Evolutionary conservation across 1,140 invertebrate species (phyloP), one percentile per base, ranked within the genome.

Genomic region (Drosophila funebris): DNA sequence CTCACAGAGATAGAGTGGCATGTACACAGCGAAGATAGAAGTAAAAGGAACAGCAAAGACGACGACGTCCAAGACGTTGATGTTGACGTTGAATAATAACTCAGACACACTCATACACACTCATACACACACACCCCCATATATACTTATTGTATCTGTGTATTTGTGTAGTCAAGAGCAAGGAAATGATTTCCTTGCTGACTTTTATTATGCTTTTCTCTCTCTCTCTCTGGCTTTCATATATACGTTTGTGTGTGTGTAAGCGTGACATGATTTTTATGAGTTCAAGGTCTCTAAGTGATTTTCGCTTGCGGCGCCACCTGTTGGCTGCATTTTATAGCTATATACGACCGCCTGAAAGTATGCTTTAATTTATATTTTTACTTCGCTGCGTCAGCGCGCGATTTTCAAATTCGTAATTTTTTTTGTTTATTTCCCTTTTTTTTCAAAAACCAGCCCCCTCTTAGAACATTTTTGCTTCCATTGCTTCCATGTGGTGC

Each of bases 281-380:
- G 88, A 78, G 88, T 90, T 90, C 88, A 90, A 90, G 88, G 88
- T 90, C 88, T 90, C 73, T 70, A 71, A 62, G 68, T 73, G 27
- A 73, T 81, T 73, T 20, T 27, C 39, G 67, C 60, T 52, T 27
- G 33, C 33, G 27, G 44, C 75, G 78, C 83, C 72, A 87, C 83
- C 83, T 87, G 83, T 83, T 87, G 83, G 46, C 61, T 18, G 29
- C 43, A n/a, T 54, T 62, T 78, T 58, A 41, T 75, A 57, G 43
- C 60, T 44, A 14, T 18, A 29, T 3, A 20, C 44, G 8, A 3
- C 5, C 5, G 52, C 75, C 54, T 22, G 9, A 37, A 71, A 46
- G 50, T 66, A 72, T 63, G 74, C 78, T 72, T 77, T 75, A 81
- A 81, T 67, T 63, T 72, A n/a, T 22, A 24, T 56, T 56, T 20